Conservation (phyloP, 2,797 vertebrate species). For the Corythornis leucogaster region DNA sequence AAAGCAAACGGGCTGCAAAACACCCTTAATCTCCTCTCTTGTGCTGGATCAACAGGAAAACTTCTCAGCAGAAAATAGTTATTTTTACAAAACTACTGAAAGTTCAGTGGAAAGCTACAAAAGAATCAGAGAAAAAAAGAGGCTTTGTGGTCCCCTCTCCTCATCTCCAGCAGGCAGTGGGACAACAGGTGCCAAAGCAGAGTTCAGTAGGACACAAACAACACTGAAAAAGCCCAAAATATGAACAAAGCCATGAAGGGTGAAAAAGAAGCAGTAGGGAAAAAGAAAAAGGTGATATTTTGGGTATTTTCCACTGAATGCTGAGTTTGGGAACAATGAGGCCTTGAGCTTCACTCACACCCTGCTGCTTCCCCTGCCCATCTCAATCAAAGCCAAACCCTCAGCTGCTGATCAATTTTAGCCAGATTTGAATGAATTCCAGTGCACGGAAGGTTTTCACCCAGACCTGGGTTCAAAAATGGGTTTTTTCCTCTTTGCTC, state of each 20-base stretch:
- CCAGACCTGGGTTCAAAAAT: background rate
- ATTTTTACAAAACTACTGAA: background rate
- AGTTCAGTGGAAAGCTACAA: background rate
- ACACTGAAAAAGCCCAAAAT: background rate
- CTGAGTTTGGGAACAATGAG: slow-evolving; percentile 28
- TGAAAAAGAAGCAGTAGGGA: background rate
- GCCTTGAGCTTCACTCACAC: background rate
- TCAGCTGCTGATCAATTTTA: background rate
- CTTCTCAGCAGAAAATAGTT: background rate
- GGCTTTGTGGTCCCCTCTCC: background rate
- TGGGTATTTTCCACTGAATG: slow-evolving; percentile 1
- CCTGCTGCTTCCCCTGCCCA: background rate
- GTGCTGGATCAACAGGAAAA: background rate
- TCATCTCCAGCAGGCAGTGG: background rate
- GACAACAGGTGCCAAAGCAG: background rate
- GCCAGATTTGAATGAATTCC: background rate
- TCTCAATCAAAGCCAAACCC: background rate
- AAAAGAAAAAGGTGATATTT: background rate
- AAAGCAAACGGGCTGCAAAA: background rate
- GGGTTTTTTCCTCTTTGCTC: background rate
- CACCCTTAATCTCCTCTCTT: background rate
- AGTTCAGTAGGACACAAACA: background rate
- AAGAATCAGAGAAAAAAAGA: background rate
- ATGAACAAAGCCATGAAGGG: background rate
- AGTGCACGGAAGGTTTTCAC: fast-evolving